Percentiles rank a stretch among this genome's conserved stretches.
Conservation (phyloP, 2,113 vertebrate species). For the Leptosomus discolor region DNA sequence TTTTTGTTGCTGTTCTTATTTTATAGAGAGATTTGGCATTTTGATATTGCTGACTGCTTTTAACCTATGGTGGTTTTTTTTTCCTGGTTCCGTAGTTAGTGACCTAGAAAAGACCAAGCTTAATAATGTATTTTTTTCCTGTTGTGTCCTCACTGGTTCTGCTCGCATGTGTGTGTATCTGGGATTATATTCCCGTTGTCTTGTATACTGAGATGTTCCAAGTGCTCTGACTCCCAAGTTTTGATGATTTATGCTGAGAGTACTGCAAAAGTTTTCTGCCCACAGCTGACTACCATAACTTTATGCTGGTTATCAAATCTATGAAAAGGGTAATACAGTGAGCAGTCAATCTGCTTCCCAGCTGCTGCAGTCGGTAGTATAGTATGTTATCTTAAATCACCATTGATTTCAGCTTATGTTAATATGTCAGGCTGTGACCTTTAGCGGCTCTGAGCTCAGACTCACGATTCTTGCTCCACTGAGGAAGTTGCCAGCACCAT, state of each 20-base stretch:
- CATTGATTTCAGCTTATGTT: conserved; percentile 47
- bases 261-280: background rate
- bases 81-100: background rate
- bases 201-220: background rate
- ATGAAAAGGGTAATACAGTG: background rate
- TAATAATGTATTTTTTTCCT: background rate
- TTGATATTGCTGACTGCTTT: background rate
- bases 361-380: background rate
- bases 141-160: background rate
- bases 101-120: background rate
- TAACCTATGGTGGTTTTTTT: background rate
- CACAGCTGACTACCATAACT: background rate
- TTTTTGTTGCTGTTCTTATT: background rate
- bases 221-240: background rate
- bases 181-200: background rate
- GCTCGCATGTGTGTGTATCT: background rate
- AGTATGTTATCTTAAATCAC: conserved; percentile 15
- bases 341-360: background rate
- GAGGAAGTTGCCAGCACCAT: background rate
- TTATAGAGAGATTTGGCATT: background rate
- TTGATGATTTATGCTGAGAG: background rate
- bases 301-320: background rate
- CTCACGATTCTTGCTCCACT: background rate
- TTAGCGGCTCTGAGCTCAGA: background rate
- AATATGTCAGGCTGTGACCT: conserved; percentile 11